Evolutionary conservation across 1,140 invertebrate species (phyloP), one percentile per base, ranked within the genome.

Genomic region (Thrips palmi): DNA sequence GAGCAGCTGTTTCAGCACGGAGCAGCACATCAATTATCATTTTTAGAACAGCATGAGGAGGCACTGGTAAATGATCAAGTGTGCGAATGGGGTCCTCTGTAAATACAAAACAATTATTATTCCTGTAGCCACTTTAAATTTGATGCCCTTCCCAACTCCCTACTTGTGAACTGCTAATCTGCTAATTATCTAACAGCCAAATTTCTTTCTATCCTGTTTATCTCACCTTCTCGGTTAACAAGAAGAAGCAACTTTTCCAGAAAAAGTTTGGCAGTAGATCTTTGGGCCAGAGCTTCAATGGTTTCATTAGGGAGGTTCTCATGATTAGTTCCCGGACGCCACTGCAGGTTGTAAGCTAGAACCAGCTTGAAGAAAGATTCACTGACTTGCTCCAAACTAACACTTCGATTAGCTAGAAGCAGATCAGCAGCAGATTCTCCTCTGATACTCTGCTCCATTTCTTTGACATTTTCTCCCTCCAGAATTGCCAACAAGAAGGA

Each of bases 331-430:
- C 36, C 78, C 71, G 7, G 63, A 56, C 12, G 58, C 52, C 88
- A 87, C 54, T 93, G 87, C 12, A 92, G 62, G 62, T 92, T 92
- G 51, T 83, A 88, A 0, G 86, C 77, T 14, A 92, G 61, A 30
- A 92, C 65, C 14, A 91, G 55, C 39, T 76, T 77, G n/a, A 88
- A 62, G 48, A 88, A 82, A 39, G 77, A 55, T 52, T 91, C 84
- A 0, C 77, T 72, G 29, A 87, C 73, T 42, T 77, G 66, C n/a
- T n/a, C n/a, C n/a, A n/a, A n/a, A n/a, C n/a, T n/a, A n/a, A n/a
- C n/a, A n/a, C n/a, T n/a, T n/a, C n/a, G n/a, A n/a, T n/a, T n/a
- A n/a, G n/a, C n/a, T n/a, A n/a, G n/a, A n/a, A n/a, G n/a, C n/a
- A n/a, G n/a, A 39, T 65, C 59, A 23, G 54, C 54, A 11, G 43